Evolutionary conservation across 2,888 invertebrate species (phyloP).

Genomic region (Nineta flava): DNA sequence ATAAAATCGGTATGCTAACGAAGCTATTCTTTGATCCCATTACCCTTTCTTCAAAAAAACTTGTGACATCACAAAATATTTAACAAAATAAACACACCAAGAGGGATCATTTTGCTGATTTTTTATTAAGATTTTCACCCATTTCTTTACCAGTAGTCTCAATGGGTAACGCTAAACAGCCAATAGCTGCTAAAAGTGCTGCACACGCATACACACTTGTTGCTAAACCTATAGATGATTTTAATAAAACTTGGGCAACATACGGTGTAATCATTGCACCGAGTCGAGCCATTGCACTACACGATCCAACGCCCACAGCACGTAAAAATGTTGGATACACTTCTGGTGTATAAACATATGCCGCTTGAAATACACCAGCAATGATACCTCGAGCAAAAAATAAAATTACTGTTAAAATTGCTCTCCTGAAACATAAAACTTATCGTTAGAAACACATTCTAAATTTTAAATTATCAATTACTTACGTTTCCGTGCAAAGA

Average conservation of each 20-base stretch:
- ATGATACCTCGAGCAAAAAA: slow-evolving; percentile 84
- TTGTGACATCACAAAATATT: too few species aligned
- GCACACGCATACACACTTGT: slow-evolving; percentile 63
- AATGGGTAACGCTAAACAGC: slow-evolving; percentile 66
- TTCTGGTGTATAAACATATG: slow-evolving; percentile 92
- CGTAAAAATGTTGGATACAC: slow-evolving; percentile 81
- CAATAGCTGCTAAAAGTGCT: slow-evolving; percentile 57
- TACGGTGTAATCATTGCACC: slow-evolving; percentile 92
- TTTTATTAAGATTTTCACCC: slow-evolving; percentile 33
- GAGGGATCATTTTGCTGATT: not conserved
- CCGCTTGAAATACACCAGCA: slow-evolving; percentile 88
- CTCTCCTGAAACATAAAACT: slow-evolving; percentile 37
- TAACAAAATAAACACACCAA: too few species aligned
- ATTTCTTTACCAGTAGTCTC: slow-evolving; percentile 67
- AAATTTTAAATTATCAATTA: slow-evolving; percentile 15
- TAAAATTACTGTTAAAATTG: slow-evolving; percentile 62
- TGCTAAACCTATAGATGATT: slow-evolving; percentile 54
- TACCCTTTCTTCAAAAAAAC: too few species aligned
- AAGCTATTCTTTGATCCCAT: too few species aligned
- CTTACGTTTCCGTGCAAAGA: slow-evolving; percentile 55
- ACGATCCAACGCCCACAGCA: slow-evolving; percentile 83
- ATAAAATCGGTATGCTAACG: too few species aligned
- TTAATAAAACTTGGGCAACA: slow-evolving; percentile 76
- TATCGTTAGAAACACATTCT: slow-evolving; percentile 1
- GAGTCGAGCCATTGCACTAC: slow-evolving; percentile 77